Evolutionary conservation across 1,140 invertebrate genomes (phyloP), one percentile per base, ranked within the genome.

Genomic region (Lineus longissimus): DNA sequence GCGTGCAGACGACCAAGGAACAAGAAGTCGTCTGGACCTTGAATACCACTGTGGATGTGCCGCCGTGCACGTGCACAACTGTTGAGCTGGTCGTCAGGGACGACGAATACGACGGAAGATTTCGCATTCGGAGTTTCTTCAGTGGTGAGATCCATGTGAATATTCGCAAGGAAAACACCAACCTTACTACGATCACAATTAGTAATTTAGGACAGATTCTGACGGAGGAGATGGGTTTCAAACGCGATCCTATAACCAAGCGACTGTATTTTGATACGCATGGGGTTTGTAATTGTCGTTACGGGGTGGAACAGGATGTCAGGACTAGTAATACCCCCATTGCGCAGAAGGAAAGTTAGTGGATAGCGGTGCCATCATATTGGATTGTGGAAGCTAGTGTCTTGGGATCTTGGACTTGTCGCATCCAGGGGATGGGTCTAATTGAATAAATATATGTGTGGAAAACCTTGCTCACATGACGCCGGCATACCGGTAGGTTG

Each of bases 71-170:
- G 55, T 73, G 77, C 67, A 84, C 82, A 17, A 78, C 76, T 61
- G 84, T 84, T 25, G 76, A 80, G 29, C 74, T 85, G n/a, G 79
- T 83, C 15, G 78, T 85, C 40, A 82, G 80, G 61, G 84, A 85
- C 64, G 74, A 82, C 64, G 79, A 79, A 59, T 84, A 81, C 69
- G 72, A 73, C 13, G 82, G 82, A 19, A 74, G 73, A 29, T 84
- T 85, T 66, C 74, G 74, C 40, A 71, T 80, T 19, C 67, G 73
- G 59, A 81, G 76, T 27, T 73, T 70, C 40, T 75, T 85, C 45
- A 73, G 75, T 41, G 83, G 83, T 22, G 73, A 76, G 54, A 72
- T 84, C 15, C 71, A 74, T 40, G 76, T 83, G 51, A 75, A 70
- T 7, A 73, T 83, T 43, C 74, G 73, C 33, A 74, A 77, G 40